Conservation (phyloP, 2,797 vertebrate genomes). For the Hipposideros larvatus region DNA sequence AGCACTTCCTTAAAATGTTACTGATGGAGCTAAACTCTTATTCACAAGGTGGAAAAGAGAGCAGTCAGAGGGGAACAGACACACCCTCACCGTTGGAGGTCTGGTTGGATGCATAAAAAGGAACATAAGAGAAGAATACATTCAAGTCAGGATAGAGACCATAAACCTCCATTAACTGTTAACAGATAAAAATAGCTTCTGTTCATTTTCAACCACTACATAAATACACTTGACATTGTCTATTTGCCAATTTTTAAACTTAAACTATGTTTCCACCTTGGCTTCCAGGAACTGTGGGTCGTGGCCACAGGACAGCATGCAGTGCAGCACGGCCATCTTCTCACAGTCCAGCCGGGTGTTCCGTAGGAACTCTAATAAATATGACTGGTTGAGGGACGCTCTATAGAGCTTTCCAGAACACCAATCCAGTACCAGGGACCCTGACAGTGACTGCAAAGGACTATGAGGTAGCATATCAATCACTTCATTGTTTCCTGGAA, state of each 20-base stretch:
- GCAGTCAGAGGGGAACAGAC: not conserved
- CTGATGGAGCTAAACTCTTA: not conserved
- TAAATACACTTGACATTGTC: not conserved
- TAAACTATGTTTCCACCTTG: slow-evolving; percentile 80
- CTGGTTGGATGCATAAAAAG: not conserved
- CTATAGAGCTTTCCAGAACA: slow-evolving; percentile 88
- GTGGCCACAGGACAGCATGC: slow-evolving; percentile 91
- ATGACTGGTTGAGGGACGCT: slow-evolving; percentile 86
- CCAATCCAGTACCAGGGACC: slow-evolving; percentile 89
- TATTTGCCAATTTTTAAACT: not conserved
- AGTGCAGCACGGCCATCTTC: slow-evolving; percentile 93
- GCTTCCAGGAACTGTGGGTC: slow-evolving; percentile 80
- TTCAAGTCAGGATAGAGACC: not conserved
- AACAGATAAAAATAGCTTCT: not conserved
- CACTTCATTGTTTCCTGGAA: slow-evolving; percentile 89
- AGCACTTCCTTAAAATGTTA: not conserved
- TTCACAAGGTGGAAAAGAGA: slow-evolving; percentile 20
- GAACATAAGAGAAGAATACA: not conserved
- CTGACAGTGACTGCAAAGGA: slow-evolving; percentile 85
- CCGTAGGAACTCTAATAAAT: slow-evolving; percentile 90
- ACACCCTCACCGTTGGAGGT: not conserved
- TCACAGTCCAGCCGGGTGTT: slow-evolving; percentile 88
- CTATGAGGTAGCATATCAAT: slow-evolving; percentile 85
- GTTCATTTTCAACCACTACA: not conserved
- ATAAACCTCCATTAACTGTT: not conserved